Percentiles rank a stretch among this genome's conserved stretches.
These are phyloP conservation scores for Oryctolagus cuniculus DNA, from an alignment of 2,113 vertebrate species.

Conservation along the genomic window mOryCun1.1 NC_091439.1:100011501-100012000, in stretches of 20 bases:
- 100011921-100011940: neutral
- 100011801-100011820: neutral
- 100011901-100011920: neutral
- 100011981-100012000: neutral
- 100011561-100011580: neutral
- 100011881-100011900: neutral
- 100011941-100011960: neutral
- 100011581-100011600: neutral
- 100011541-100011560: neutral
- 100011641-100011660: neutral
- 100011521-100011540: neutral
- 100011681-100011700: neutral
- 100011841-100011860: neutral
- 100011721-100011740: neutral
- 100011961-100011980: neutral
- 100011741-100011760: neutral
- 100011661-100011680: neutral
- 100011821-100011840: neutral
- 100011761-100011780: neutral
- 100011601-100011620: neutral
- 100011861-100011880: neutral
- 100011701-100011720: no score
- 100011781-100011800: neutral
- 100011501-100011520: no score
- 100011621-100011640: neutral